Conservation (phyloP, 2,113 vertebrate genomes). For the Erythrocercus mccallii region DNA sequence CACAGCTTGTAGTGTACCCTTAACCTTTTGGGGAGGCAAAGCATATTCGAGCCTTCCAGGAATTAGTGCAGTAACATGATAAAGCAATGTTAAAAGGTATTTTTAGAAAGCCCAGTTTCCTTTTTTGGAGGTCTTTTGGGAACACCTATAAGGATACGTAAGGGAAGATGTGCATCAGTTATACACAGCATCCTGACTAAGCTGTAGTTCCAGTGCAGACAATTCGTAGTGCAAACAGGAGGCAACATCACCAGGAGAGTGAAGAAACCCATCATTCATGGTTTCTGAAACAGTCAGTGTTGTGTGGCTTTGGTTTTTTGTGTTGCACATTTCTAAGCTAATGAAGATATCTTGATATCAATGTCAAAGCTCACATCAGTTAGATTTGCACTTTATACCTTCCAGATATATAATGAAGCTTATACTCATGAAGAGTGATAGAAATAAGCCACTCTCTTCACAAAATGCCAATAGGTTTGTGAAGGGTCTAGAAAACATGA, state of each 20-base stretch:
- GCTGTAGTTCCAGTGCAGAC: neutral
- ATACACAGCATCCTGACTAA: neutral
- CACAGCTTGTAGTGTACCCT: neutral
- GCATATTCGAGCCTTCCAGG: neutral
- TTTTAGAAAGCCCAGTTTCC: neutral
- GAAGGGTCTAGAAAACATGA: neutral
- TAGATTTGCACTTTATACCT: neutral
- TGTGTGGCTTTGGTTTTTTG: neutral
- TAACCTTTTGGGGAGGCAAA: neutral
- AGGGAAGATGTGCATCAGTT: neutral
- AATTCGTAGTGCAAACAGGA: neutral
- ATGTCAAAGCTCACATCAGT: neutral
- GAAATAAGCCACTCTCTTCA: neutral
- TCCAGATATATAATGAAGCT: neutral
- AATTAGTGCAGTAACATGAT: neutral
- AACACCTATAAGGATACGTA: neutral
- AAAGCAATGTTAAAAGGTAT: neutral
- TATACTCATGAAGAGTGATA: neutral
- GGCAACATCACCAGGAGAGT: neutral
- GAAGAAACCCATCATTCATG: neutral
- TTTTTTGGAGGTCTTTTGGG: neutral
- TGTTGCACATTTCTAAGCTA: neutral
- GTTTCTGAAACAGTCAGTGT: neutral
- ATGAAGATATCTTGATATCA: neutral
- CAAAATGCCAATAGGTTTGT: neutral